These are phyloP conservation scores for Alces alces DNA, from an alignment of 2,113 vertebrate genomes.

Conservation along the genomic window DNA sequence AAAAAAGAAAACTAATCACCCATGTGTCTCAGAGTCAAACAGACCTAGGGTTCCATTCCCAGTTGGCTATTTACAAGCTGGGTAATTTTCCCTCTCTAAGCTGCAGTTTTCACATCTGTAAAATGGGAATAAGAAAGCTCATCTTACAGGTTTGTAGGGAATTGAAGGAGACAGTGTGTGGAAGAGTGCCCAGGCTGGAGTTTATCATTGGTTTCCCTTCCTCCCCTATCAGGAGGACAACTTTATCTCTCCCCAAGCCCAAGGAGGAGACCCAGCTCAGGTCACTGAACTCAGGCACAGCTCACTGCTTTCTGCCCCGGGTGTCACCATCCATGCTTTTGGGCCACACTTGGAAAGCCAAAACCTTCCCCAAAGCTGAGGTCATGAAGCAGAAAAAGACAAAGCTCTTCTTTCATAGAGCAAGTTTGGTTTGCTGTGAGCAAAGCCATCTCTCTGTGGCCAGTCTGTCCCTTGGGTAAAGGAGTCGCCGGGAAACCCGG, in stretches of 20 bases:
- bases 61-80: not conserved
- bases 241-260: not conserved
- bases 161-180: not conserved
- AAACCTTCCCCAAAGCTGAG: slow-evolving; percentile 44
- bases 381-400: slow-evolving; percentile 46
- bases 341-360: not conserved
- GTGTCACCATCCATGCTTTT: slow-evolving; percentile 29
- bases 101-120: not conserved
- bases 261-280: not conserved
- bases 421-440: not conserved
- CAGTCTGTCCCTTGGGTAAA: not conserved
- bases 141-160: not conserved
- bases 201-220: not conserved
- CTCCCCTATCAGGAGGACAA: not conserved
- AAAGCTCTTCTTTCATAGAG: slow-evolving; percentile 35
- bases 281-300: not conserved
- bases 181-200: not conserved
- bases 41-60: not conserved
- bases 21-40: not conserved
- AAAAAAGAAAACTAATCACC: not conserved
- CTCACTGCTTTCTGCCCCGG: not conserved
- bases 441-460: not conserved
- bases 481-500: not conserved
- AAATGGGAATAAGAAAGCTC: not conserved
- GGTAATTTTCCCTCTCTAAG: not conserved